Base-by-base conservation (phyloP, 2,113 vertebrate species). In the Grantiella picta region DNA sequence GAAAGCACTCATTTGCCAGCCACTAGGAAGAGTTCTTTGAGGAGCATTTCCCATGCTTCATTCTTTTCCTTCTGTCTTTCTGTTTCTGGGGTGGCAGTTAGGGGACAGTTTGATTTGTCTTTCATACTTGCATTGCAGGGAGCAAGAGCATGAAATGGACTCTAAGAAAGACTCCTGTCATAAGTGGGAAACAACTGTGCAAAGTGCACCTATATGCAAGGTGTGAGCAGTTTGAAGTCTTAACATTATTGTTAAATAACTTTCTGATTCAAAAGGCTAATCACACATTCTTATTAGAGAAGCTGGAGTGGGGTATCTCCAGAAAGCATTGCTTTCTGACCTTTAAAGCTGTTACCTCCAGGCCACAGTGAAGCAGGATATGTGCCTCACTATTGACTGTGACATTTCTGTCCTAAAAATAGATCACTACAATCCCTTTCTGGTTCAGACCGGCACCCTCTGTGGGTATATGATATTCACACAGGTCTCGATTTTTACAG, bases 331-430 rank as follows among this genome's bases (percentile, higher is more conserved):
- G 64, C 80, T 92, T 91, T 92, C 76, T 97, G 96, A 94, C 95
- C 95, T 97, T 92, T 94, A 86, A 63, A 95, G 56, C 76, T 94
- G 68, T 81, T 95, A 63, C 60, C 89, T 95, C 47, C 57, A 84
- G 89, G 92, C 86, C 86, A 94, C 60, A 91, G 60, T 8, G 56
- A 89, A 89, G 94, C 92, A 91, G 86, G 92, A 53, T 94, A 50
- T 92, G 77, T 94, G 80, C 89, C 83, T 92, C 60, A 20, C 91
- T 96, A 68, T 56, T 89, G 91, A 81, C 83, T 87, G 77, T 94
- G 95, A 89, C 89, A 94, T 95, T 94, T 86, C 53, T 94, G 83
- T 87, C 83, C 95, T 91, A 92, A 96, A 94, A 95, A 92, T 94
- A 96, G 89, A 94, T 68, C 42, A 36, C 89, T 90, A 81, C 76